Evolutionary conservation across 2,888 invertebrate genomes (phyloP).

Genomic region (Shargacucullia verbasci): DNA sequence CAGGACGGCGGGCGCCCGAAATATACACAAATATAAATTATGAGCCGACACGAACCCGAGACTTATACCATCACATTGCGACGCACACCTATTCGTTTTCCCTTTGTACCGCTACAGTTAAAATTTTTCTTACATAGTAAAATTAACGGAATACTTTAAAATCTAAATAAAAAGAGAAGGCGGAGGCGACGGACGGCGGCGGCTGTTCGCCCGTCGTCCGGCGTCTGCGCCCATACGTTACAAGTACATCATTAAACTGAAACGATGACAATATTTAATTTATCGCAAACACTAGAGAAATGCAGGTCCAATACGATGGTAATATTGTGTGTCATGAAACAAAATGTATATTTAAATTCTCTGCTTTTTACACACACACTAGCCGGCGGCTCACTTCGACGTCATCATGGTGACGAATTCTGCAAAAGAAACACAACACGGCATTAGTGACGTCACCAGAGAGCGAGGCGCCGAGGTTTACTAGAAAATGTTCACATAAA

Average conservation of each 20-base stretch:
- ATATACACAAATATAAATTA: constrained; percentile 79
- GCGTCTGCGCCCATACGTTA: constrained; percentile 62
- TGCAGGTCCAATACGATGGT: constrained; percentile 90
- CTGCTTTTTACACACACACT: constrained; percentile 89
- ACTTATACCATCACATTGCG: constrained; percentile 81
- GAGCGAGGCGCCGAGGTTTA: constrained; percentile 34
- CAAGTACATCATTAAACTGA: constrained; percentile 82
- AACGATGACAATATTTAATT: constrained; percentile 88
- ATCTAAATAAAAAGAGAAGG: constrained; percentile 83
- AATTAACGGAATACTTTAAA: constrained; percentile 89
- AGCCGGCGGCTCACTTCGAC: constrained; percentile 97
- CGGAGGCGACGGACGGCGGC: constrained; percentile 61
- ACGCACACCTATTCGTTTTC: constrained; percentile 83
- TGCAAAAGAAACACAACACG: constrained; percentile 87
- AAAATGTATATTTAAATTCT: constrained; percentile 91
- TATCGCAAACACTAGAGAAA: constrained; percentile 90
- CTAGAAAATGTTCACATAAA: constrained; percentile 60
- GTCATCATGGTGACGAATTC: constrained; percentile 99
- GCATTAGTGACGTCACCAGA: constrained; percentile 54
- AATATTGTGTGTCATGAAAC: constrained; percentile 90
- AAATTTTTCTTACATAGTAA: constrained; percentile 85
- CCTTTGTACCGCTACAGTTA: constrained; percentile 86
- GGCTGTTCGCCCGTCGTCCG: constrained; percentile 41
- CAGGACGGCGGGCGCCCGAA: constrained; percentile 57
- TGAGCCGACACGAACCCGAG: constrained; percentile 76